Base-by-base conservation (phyloP, 2,113 vertebrate genomes). In the Oreamnos americanus region DNA sequence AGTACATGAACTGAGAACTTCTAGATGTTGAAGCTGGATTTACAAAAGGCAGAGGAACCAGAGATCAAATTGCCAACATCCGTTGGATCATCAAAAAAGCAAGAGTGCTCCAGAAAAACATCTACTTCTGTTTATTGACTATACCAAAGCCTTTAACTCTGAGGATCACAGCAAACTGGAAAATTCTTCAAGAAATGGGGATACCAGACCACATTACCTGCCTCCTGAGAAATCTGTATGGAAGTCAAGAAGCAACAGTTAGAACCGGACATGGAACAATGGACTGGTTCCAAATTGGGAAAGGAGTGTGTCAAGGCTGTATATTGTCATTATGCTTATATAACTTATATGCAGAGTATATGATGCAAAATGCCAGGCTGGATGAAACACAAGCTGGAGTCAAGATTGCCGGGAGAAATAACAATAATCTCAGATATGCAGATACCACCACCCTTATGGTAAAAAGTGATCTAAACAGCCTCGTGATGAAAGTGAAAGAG, bases 311-410 rank as follows among this genome's bases (percentile, higher is more conserved):
- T 64, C 7, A 64, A 64, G 30, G 62, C 62, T 64, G 62, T 64
- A n/a, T 64, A 64, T 64, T 64, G 30, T n/a, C 62, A n/a, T 17
- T 0, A 0, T 64, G 15, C 7, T 64, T 64, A 17, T 64, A 9
- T 64, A 64, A 64, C 30, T 64, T 64, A 8, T 17, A 64, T n/a
- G 30, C 30, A 64, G 30, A n/a, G 15, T n/a, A n/a, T 8, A 33
- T 64, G 1, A 17, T 17, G 3, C 15, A 9, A n/a, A 64, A n/a
- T n/a, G 30, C 30, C 0, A 1, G 62, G 15, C 62, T n/a, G 15
- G 62, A 17, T 17, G 7, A 64, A 33, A 17, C 3, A 17, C 30
- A 64, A 17, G 15, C 62, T n/a, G 62, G 30, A 64, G 16, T 64
- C 62, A 64, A 64, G 30, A 64, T 64, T 64, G 30, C 62, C 0